phyloP scores from a whole-genome alignment of 2,888 invertebrate genomes.

The Yponomeuta malinellus region DNA sequence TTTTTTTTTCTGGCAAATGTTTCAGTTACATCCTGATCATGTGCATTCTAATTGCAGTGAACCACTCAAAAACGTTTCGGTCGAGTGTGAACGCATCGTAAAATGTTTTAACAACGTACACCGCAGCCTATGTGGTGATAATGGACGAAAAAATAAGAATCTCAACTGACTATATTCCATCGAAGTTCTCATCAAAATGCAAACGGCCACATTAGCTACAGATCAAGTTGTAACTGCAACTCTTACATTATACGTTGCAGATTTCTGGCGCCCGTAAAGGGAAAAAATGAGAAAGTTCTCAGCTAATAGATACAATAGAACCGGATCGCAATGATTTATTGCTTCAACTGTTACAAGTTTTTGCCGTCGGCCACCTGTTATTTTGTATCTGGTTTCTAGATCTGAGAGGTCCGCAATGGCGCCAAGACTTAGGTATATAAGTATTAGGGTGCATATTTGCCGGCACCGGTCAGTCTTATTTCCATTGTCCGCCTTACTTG shows the following conservation, averaged over 20 bases:
- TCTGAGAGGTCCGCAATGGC: not conserved
- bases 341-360: conserved; percentile 22
- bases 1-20: too few species aligned
- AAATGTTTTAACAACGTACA: too few species aligned
- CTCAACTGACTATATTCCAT: not conserved
- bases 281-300: conserved; percentile 72
- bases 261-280: conserved; percentile 66
- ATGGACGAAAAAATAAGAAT: not conserved
- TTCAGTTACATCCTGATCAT: too few species aligned
- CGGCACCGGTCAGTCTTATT: too few species aligned
- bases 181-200: not conserved
- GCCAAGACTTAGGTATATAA: too few species aligned
- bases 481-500: too few species aligned
- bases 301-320: conserved; percentile 74
- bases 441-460: too few species aligned
- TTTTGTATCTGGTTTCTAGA: not conserved
- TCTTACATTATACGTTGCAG: conserved; percentile 6
- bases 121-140: not conserved
- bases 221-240: conserved; percentile 28
- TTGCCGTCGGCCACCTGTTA: not conserved
- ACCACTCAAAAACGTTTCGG: too few species aligned
- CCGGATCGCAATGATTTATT: conserved; percentile 49
- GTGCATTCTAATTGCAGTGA: too few species aligned
- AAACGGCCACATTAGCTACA: not conserved
- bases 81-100: too few species aligned